phyloP scores from a whole-genome alignment of 1,140 invertebrate species.

The Eueides isabella region DNA sequence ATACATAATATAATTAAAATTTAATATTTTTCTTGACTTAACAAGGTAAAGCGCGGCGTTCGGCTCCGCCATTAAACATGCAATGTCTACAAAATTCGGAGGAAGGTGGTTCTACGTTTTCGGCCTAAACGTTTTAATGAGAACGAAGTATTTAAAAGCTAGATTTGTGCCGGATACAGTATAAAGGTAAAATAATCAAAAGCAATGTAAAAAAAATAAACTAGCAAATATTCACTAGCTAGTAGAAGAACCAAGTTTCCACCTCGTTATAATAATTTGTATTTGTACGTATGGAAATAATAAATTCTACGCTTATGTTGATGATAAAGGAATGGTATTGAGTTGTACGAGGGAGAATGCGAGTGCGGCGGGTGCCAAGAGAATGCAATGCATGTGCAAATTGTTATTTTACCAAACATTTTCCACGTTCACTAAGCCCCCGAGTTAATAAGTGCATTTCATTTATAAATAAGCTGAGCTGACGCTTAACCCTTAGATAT shows the following conservation, averaged over 20 bases:
- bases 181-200: no score
- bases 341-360: conserved; percentile 35
- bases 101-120: no score
- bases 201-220: no score
- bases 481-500: neutral
- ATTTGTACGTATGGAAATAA: neutral
- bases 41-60: no score
- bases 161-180: no score
- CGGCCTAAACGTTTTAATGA: no score
- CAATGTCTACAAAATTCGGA: no score
- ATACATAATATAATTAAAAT: no score
- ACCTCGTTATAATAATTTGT: neutral
- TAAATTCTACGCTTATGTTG: neutral
- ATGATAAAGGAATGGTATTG: conserved; percentile 43
- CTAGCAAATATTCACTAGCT: no score
- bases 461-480: neutral
- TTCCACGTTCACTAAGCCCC: conserved; percentile 49
- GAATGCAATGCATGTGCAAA: conserved; percentile 56
- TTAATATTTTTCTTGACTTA: no score
- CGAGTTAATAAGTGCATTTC: conserved; percentile 38
- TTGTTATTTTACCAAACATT: conserved; percentile 59
- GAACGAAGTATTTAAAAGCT: no score
- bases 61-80: no score
- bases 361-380: conserved; percentile 43
- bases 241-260: neutral